Percentiles rank a stretch among this genome's conserved stretches.
phyloP scores from a whole-genome alignment of 2,113 vertebrate species.

The Lichenostomus cassidix region DNA sequence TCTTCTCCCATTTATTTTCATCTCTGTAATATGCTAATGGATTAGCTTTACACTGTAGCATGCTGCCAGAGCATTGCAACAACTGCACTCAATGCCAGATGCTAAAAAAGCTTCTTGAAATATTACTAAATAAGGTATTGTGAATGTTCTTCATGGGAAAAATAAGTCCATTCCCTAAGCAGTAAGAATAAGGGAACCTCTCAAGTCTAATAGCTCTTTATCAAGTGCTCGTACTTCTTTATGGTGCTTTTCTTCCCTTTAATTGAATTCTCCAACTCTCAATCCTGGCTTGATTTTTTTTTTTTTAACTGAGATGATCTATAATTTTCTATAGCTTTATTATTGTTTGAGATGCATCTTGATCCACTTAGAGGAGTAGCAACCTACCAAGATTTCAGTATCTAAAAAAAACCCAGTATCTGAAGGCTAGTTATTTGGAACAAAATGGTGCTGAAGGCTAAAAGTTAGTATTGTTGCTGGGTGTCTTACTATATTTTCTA shows the following conservation, averaged over 20 bases:
- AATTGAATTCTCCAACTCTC: constrained; percentile 1
- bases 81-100: constrained; percentile 2
- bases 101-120: constrained; percentile 37
- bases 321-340: not conserved
- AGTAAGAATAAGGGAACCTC: not conserved
- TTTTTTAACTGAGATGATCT: not conserved
- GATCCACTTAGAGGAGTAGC: not conserved
- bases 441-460: not conserved
- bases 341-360: not conserved
- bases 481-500: not conserved
- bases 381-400: not conserved
- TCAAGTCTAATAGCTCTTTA: not conserved
- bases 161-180: constrained; percentile 10
- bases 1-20: not conserved
- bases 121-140: constrained; percentile 60
- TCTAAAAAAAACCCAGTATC: not conserved
- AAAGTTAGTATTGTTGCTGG: not conserved
- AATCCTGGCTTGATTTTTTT: not conserved
- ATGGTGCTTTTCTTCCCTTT: not conserved
- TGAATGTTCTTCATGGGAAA: not conserved
- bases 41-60: not conserved
- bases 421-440: not conserved
- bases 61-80: constrained; percentile 29
- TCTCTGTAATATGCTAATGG: not conserved
- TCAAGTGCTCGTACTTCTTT: not conserved